Base-by-base conservation (phyloP, 1,140 invertebrate genomes). In the Radopholus similis region DNA sequence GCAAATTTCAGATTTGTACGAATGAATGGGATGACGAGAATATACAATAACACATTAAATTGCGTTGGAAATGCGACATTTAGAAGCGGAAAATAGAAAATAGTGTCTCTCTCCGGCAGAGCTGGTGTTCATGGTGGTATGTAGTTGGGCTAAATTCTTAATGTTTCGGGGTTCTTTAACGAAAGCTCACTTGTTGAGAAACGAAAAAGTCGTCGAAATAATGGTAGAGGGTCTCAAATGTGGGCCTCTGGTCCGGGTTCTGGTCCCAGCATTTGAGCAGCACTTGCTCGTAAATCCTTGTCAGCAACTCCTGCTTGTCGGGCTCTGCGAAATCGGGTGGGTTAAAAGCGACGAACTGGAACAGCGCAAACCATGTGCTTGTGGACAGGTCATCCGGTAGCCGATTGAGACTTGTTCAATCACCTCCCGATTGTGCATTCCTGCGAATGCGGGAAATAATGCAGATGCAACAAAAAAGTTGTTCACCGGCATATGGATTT, bases 121-220 rank as follows among this genome's bases (percentile, higher is more conserved):
- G n/a, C 32, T 64, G 47, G 30, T 26, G 8, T 60, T 49, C 35
- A 47, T 15, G 65, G 30, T 26, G 77, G 77, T 30, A 80, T 74
- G 57, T 78, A 78, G 44, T 79, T 80, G 13, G 77, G 75, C 54
- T n/a, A n/a, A n/a, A n/a, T n/a, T n/a, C n/a, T n/a, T n/a, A n/a
- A n/a, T n/a, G n/a, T n/a, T n/a, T n/a, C n/a, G n/a, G n/a, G n/a
- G n/a, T n/a, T n/a, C n/a, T n/a, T n/a, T n/a, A n/a, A n/a, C n/a
- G n/a, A n/a, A n/a, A n/a, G n/a, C n/a, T n/a, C n/a, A n/a, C n/a
- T n/a, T 78, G 77, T 26, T 73, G 57, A 57, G 55, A 91, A 51
- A 96, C 90, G 82, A 91, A 92, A 85, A 93, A 98, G 77, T 94
- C 92, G 83, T 97, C 93, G 84, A 98, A 95, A 82, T 93, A 95